Percentiles rank a stretch among this genome's conserved stretches.
Conservation (phyloP, 2,113 vertebrate genomes). For the Pterophyllum scalare region DNA sequence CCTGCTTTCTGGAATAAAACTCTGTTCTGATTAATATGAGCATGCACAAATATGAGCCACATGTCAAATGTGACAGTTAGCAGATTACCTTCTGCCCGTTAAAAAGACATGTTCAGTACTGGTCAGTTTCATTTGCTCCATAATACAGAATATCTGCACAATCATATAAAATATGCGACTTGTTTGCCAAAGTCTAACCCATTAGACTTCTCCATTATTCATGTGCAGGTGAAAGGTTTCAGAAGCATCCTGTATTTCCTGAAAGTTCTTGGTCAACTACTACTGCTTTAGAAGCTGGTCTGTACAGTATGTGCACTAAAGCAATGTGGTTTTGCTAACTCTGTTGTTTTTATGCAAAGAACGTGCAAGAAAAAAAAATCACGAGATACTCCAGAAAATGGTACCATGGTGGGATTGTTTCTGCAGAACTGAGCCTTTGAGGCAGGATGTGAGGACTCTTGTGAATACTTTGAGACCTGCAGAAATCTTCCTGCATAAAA, state of each 20-base stretch:
- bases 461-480: background rate
- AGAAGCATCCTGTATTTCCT: background rate
- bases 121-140: fast-evolving
- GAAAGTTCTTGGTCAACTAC: fast-evolving
- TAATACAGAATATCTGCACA: background rate
- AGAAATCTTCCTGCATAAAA: background rate
- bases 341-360: background rate
- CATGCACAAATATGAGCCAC: background rate
- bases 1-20: background rate
- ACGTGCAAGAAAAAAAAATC: background rate
- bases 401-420: fast-evolving
- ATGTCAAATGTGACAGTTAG: background rate
- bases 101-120: background rate
- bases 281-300: background rate
- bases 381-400: background rate
- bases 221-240: background rate
- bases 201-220: background rate
- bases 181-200: background rate
- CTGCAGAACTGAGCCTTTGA: no score
- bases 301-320: background rate
- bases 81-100: no score
- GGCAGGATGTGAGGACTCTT: background rate
- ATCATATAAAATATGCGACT: no score
- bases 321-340: background rate
- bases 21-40: background rate